Conservation (phyloP, 2,888 invertebrate species). For the Tiliacea aurago region DNA sequence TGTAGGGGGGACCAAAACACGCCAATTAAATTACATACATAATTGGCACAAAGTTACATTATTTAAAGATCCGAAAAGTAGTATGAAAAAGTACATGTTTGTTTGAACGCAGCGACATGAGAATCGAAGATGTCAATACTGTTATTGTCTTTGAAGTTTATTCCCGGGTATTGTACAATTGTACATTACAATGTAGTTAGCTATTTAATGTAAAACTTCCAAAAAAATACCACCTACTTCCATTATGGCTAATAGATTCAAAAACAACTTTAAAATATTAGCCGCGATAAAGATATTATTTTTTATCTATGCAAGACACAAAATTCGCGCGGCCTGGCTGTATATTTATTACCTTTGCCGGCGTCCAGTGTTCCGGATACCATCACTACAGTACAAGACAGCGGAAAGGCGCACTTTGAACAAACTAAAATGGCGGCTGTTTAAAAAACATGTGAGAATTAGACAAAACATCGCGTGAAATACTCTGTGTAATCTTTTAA, state of each 20-base stretch:
- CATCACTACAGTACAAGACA: slow-evolving; percentile 49
- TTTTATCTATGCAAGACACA: slow-evolving; percentile 61
- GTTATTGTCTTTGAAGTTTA: too few relatives aligned
- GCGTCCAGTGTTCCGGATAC: slow-evolving; percentile 57
- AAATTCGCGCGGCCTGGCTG: slow-evolving; percentile 43
- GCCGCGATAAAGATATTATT: slow-evolving; percentile 44
- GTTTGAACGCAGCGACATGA: too few relatives aligned
- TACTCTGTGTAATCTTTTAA: slow-evolving; percentile 10
- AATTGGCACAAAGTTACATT: too few relatives aligned
- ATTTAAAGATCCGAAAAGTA: too few relatives aligned
- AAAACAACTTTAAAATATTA: slow-evolving; percentile 30
- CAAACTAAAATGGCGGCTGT: slow-evolving; percentile 34
- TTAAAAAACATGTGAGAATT: slow-evolving; percentile 55
- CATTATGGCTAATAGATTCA: not conserved
- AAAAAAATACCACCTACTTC: slow-evolving; percentile 5
- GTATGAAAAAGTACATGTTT: too few relatives aligned
- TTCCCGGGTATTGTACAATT: not conserved
- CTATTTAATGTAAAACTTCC: not conserved
- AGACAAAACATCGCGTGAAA: slow-evolving; percentile 53
- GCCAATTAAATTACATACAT: too few relatives aligned
- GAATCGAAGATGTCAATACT: too few relatives aligned
- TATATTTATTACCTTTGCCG: slow-evolving; percentile 61
- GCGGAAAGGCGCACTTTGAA: slow-evolving; percentile 64
- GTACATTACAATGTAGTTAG: not conserved
- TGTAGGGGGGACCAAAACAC: too few relatives aligned